These are phyloP conservation scores for Drosophila atripex DNA, from an alignment of 2,888 invertebrate genomes.

Conservation along the genomic window DNA sequence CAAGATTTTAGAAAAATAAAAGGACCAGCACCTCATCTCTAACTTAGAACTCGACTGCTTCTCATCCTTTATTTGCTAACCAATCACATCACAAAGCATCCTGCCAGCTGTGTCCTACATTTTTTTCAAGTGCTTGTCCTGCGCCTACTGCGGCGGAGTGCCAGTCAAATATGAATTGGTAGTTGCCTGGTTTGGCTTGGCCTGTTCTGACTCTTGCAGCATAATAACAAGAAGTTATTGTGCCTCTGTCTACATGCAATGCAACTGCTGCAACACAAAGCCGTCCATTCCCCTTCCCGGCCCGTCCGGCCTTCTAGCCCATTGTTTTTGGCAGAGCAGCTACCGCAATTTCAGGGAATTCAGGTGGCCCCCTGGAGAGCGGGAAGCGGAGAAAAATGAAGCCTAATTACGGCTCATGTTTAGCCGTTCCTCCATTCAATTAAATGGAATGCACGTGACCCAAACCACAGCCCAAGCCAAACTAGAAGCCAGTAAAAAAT, in stretches of 20 bases:
- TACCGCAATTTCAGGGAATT: slow-evolving; percentile 51
- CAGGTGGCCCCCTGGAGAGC: slow-evolving; percentile 36
- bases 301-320: slow-evolving; percentile 19
- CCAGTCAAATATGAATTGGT: slow-evolving; percentile 74
- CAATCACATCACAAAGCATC: background rate
- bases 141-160: slow-evolving; percentile 65
- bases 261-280: slow-evolving; percentile 31
- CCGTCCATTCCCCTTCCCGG: slow-evolving; percentile 11
- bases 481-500: slow-evolving; percentile 9
- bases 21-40: too few relatives aligned
- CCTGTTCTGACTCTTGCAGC: slow-evolving; percentile 51
- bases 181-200: slow-evolving; percentile 33
- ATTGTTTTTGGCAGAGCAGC: slow-evolving; percentile 21
- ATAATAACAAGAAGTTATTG: slow-evolving; percentile 68
- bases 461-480: slow-evolving; percentile 31
- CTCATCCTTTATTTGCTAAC: too few relatives aligned
- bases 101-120: background rate
- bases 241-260: slow-evolving; percentile 51
- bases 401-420: slow-evolving; percentile 71
- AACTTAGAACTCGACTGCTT: background rate
- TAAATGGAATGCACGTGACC: slow-evolving; percentile 61
- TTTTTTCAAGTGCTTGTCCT: slow-evolving; percentile 29
- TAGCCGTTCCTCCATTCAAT: slow-evolving; percentile 69
- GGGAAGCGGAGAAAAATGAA: slow-evolving; percentile 43
- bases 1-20: too few relatives aligned